Conservation (phyloP, 2,888 invertebrate genomes). For the Axea sp. region DNA sequence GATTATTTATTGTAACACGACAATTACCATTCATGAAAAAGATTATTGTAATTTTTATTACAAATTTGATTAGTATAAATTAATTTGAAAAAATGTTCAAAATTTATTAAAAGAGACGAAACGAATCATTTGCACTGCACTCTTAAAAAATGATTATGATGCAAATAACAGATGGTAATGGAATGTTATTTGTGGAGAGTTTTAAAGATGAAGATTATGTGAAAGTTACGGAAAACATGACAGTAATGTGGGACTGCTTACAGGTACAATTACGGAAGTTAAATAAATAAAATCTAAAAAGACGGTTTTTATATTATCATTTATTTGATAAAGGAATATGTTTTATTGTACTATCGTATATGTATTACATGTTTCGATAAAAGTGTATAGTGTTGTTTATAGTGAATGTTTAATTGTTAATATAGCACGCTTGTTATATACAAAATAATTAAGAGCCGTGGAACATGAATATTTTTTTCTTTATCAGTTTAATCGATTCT, state of each 20-base stretch:
- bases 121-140: no score
- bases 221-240: no score
- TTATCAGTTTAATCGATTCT: no score
- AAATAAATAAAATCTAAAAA: constrained; percentile 45
- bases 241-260: constrained; percentile 2
- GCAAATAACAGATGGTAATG: no score
- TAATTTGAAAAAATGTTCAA: no score
- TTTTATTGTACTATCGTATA: constrained; percentile 36
- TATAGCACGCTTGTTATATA: constrained; percentile 46
- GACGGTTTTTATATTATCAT: constrained; percentile 29
- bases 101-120: no score
- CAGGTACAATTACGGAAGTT: constrained; percentile 23
- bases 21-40: neutral
- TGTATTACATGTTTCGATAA: constrained; percentile 39
- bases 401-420: constrained; percentile 34
- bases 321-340: constrained; percentile 39
- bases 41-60: neutral
- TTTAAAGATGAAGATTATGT: no score
- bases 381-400: constrained; percentile 43
- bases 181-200: no score
- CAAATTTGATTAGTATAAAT: no score
- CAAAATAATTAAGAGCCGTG: constrained; percentile 28
- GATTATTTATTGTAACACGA: constrained; percentile 30
- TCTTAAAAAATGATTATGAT: no score
- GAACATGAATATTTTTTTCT: constrained; percentile 17